phyloP scores from a whole-genome alignment of 2,888 invertebrate genomes.

The Petrolisthes cinctipes region DNA sequence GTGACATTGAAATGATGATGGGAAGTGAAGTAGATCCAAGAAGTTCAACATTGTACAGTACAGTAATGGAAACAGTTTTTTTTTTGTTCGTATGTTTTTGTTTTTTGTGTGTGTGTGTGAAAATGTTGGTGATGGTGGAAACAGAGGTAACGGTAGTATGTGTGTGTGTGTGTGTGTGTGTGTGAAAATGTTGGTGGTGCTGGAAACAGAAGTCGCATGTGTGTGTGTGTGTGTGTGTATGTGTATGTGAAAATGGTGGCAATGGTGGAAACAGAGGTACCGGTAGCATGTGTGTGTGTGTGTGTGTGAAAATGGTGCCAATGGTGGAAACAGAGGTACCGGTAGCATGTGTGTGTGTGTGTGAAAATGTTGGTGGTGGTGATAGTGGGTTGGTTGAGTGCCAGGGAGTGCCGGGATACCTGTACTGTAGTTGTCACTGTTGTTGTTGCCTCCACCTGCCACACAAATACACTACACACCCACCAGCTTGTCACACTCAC shows the following conservation, averaged over 20 bases:
- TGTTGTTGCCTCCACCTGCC: not conserved
- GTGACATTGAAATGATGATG: too few relatives aligned
- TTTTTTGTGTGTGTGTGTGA: not conserved
- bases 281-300: not conserved
- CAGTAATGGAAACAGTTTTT: too few relatives aligned
- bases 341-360: not conserved
- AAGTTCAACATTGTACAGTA: too few relatives aligned
- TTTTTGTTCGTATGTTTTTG: too few relatives aligned
- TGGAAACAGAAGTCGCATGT: not conserved
- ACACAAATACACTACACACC: not conserved
- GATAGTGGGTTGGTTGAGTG: not conserved
- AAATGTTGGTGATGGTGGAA: not conserved
- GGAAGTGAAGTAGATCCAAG: too few relatives aligned
- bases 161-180: slow-evolving; percentile 1
- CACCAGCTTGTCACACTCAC: too few relatives aligned
- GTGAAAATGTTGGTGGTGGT: slow-evolving; percentile 4
- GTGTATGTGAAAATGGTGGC: not conserved
- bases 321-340: not conserved
- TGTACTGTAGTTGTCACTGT: too few relatives aligned
- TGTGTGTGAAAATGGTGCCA: not conserved
- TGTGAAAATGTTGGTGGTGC: not conserved
- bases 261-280: not conserved
- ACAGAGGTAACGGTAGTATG: not conserved
- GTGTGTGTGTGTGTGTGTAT: slow-evolving; percentile 5
- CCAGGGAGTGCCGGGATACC: not conserved